Evolutionary conservation across 2,113 vertebrate species (phyloP).

Genomic region (Scophthalmus maximus): DNA sequence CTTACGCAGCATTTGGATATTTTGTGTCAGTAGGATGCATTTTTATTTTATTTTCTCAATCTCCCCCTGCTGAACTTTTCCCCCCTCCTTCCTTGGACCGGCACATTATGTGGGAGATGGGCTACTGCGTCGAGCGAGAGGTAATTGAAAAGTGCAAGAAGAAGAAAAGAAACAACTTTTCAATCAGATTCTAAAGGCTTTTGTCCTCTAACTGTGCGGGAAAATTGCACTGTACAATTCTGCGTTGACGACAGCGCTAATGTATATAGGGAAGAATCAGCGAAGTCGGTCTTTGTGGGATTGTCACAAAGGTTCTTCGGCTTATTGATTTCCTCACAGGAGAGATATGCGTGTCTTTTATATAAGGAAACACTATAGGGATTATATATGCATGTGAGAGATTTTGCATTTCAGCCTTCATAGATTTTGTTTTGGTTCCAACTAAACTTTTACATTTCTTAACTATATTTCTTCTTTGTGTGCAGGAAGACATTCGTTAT

Average conservation of each 20-base stretch:
- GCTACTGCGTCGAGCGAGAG: conserved; percentile 39
- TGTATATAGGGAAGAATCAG: conserved; percentile 53
- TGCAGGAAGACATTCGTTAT: too few relatives aligned
- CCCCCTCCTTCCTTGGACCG: conserved; percentile 48
- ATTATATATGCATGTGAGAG: too few relatives aligned
- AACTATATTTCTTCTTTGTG: too few relatives aligned
- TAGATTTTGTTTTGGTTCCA: too few relatives aligned
- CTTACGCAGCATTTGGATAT: conserved; percentile 18
- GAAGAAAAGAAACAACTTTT: conserved; percentile 77
- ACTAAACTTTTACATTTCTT: too few relatives aligned
- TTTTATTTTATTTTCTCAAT: conserved; percentile 11
- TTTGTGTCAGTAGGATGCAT: conserved; percentile 31
- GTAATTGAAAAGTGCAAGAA: conserved; percentile 79
- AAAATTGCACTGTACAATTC: conserved; percentile 73
- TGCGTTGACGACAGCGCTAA: conserved; percentile 63
- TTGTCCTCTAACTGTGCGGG: conserved; percentile 61
- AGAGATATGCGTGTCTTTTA: conserved; percentile 11
- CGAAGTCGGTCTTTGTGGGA: conserved; percentile 46
- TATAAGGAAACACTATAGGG: not conserved
- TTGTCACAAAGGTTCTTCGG: conserved; percentile 17
- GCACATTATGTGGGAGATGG: conserved; percentile 33
- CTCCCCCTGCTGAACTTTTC: conserved; percentile 17
- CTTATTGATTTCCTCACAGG: conserved; percentile 28
- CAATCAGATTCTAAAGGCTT: conserved; percentile 69
- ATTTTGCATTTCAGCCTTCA: not conserved